Conservation (phyloP, 2,113 vertebrate species). For the Azemiops feae region DNA sequence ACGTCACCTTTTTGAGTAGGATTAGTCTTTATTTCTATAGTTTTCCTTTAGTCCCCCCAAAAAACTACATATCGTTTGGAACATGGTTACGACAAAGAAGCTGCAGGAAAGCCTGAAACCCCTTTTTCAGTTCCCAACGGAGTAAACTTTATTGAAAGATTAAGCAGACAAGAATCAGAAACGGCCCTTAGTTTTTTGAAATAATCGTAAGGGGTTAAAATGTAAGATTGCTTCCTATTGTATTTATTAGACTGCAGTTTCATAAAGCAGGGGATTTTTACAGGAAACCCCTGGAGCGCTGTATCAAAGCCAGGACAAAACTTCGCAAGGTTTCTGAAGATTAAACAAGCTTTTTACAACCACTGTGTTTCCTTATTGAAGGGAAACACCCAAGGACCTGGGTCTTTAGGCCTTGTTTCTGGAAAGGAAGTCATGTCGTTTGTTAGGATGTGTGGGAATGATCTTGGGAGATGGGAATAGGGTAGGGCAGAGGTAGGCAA, state of each 20-base stretch:
- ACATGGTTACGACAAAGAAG: background rate
- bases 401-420: background rate
- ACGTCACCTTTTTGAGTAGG: background rate
- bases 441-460: background rate
- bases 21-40: background rate
- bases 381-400: background rate
- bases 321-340: background rate
- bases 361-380: background rate
- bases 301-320: background rate
- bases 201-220: background rate
- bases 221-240: background rate
- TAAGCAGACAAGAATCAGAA: background rate
- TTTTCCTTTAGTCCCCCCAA: background rate
- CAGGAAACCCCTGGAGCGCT: too few relatives aligned
- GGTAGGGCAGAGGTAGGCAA: too few relatives aligned
- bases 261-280: background rate
- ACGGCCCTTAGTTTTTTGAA: background rate
- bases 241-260: background rate
- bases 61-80: background rate
- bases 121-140: background rate
- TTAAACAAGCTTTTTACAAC: background rate
- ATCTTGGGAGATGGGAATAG: too few relatives aligned
- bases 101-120: background rate
- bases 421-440: background rate
- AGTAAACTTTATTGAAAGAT: background rate